These are phyloP conservation scores for Scolanthus callimorphus DNA, from an alignment of 92 coral and sea anemone species.

Conservation along the genomic window DNA sequence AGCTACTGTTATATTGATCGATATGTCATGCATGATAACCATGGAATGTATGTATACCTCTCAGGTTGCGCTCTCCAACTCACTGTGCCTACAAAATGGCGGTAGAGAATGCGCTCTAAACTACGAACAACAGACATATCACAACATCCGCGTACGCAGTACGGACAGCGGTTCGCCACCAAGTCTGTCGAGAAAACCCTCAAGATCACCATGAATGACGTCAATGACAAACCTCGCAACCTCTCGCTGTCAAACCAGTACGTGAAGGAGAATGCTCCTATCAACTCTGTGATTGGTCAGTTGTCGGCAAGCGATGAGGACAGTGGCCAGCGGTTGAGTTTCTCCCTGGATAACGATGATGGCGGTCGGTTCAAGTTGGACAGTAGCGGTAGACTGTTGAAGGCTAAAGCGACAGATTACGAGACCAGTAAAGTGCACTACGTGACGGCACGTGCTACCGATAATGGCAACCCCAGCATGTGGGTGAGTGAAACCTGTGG, in stretches of 20 bases:
- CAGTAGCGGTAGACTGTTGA: conserved; percentile 57
- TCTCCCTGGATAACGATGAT: conserved; percentile 73
- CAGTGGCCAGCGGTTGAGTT: conserved; percentile 53
- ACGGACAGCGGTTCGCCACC: conserved; percentile 87
- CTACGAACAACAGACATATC: conserved; percentile 54
- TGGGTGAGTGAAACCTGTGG: no score
- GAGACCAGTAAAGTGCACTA: conserved; percentile 67
- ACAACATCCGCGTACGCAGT: conserved; percentile 84
- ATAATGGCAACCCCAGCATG: conserved; percentile 77
- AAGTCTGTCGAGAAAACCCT: conserved; percentile 41
- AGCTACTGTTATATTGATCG: conserved; percentile 48
- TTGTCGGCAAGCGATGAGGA: conserved; percentile 76
- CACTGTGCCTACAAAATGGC: conserved; percentile 58
- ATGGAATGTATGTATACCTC: conserved; percentile 62
- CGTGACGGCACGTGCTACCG: conserved; percentile 63
- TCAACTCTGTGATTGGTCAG: conserved; percentile 62
- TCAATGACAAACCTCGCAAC: conserved; percentile 92
- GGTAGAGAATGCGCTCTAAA: conserved; percentile 77
- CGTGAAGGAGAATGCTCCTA: conserved; percentile 78
- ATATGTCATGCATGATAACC: conserved; percentile 72
- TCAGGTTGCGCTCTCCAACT: conserved; percentile 68
- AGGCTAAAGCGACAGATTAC: conserved; percentile 64
- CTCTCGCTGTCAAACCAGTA: conserved; percentile 61
- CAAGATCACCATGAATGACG: conserved; percentile 64
- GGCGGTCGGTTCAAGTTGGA: conserved; percentile 81